Percentiles rank a stretch among this genome's conserved stretches.
Evolutionary conservation across 2,797 vertebrate genomes (phyloP).

Genomic region (Betta splendens): DNA sequence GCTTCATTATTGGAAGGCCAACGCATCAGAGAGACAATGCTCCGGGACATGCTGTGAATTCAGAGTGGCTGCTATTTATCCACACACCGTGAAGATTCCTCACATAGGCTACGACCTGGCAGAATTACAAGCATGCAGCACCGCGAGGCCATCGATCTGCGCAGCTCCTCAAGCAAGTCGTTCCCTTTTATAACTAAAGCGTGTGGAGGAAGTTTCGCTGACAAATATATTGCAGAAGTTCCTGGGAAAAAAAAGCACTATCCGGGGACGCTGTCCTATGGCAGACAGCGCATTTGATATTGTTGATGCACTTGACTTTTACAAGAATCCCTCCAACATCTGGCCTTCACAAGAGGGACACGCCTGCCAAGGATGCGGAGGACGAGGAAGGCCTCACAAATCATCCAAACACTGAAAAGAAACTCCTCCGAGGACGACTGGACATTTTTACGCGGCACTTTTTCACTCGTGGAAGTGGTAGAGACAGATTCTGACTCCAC

Average conservation of each 20-base stretch:
- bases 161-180: slow-evolving; percentile 21
- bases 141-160: slow-evolving; percentile 33
- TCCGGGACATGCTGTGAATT: slow-evolving; percentile 27
- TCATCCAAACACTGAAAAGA: slow-evolving; percentile 2
- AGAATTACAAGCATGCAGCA: slow-evolving; percentile 36
- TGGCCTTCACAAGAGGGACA: slow-evolving; percentile 24
- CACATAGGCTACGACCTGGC: slow-evolving; percentile 26
- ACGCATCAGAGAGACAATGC: slow-evolving; percentile 15
- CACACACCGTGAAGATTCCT: slow-evolving; percentile 29
- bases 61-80: slow-evolving; percentile 49
- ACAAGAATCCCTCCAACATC: slow-evolving; percentile 17
- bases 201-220: slow-evolving; percentile 6
- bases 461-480: not conserved
- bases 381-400: slow-evolving; percentile 15
- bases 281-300: slow-evolving; percentile 20
- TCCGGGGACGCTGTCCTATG: slow-evolving; percentile 1
- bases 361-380: slow-evolving; percentile 5
- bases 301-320: slow-evolving; percentile 31
- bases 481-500: slow-evolving; percentile 1
- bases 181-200: slow-evolving; percentile 10
- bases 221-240: slow-evolving; percentile 22
- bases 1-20: slow-evolving; percentile 1
- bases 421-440: not conserved
- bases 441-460: not conserved
- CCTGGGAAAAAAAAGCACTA: slow-evolving; percentile 9